These are phyloP conservation scores for Scaptomyza reducta DNA, from an alignment of 2,888 invertebrate species.

Conservation along the genomic window DNA sequence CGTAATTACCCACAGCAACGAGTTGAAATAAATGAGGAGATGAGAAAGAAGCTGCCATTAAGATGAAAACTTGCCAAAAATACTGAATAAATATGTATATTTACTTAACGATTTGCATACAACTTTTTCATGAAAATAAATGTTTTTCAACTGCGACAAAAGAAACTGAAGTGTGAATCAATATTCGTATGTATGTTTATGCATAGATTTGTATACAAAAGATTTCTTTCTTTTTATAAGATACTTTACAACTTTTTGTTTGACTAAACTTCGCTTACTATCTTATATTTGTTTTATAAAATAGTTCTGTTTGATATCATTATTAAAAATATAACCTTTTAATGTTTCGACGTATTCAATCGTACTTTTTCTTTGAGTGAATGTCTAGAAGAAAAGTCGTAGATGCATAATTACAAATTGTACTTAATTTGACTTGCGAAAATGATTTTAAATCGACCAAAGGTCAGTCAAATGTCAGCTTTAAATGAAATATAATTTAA, in stretches of 20 bases:
- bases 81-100: background rate
- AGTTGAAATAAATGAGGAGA: constrained; percentile 33
- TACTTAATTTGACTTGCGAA: constrained; percentile 37
- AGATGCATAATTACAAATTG: constrained; percentile 69
- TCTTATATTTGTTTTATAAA: too few species aligned
- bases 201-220: background rate
- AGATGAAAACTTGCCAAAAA: constrained; percentile 1
- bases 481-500: constrained; percentile 68
- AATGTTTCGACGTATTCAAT: background rate
- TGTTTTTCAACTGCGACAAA: background rate
- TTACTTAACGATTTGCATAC: background rate
- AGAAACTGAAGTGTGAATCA: background rate
- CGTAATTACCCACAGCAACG: constrained; percentile 19
- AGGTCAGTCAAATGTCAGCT: constrained; percentile 37
- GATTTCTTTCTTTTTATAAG: background rate
- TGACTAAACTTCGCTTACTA: too few species aligned
- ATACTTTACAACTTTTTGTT: too few species aligned
- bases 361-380: constrained; percentile 19
- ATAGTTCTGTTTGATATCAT: too few species aligned
- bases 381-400: constrained; percentile 17
- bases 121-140: background rate
- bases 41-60: background rate
- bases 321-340: too few species aligned
- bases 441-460: constrained; percentile 27
- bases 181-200: background rate